Base-by-base conservation (phyloP, 2,797 vertebrate genomes). In the Sebastes taczanowskii region DNA sequence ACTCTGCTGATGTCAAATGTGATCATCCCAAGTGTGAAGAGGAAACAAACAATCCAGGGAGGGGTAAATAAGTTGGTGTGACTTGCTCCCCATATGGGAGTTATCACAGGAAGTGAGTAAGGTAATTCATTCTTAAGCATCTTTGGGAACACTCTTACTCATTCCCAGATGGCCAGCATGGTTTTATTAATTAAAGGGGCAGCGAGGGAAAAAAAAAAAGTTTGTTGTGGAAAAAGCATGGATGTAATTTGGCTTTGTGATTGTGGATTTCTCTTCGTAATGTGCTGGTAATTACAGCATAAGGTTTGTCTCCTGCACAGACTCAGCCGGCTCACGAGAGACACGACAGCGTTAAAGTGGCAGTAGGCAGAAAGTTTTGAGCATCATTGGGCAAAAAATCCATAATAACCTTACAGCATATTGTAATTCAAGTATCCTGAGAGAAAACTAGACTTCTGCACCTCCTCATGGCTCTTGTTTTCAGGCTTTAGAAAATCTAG, bases 131-230 rank as follows among this genome's bases (percentile, higher is more conserved):
- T 91, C 88, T 78, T 83, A 88, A 91, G 85, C 87, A 82, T 94
- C 86, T 86, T 53, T 85, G 83, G 83, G 88, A 93, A 86, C 80
- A 74, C 84, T 94, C 90, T 91, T 91, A 89, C 78, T 92, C 86
- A 90, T 89, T 95, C 90, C 94, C 95, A 95, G 94, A 96, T 95
- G 94, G 94, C 91, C 86, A 10, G 81, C 67, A 25, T 76, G 63
- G 68, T 86, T 94, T 94, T 84, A 94, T 94, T 94, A 95, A 95
- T 96, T 93, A 93, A 93, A 91, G 76, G 77, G 77, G 18, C 86
- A 80, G 87, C 49, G 27, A 16, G 58, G 29, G 3, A 16, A 20
- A 23, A 83, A 84, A 32, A 79, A 68, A 61, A 77, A 32, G 84
- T 91, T 86, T 83, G 86, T 84, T 84, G 81, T 71, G 83, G 88